Evolutionary conservation across 2,888 invertebrate genomes (phyloP).

Genomic region (Campopleginae sp.): DNA sequence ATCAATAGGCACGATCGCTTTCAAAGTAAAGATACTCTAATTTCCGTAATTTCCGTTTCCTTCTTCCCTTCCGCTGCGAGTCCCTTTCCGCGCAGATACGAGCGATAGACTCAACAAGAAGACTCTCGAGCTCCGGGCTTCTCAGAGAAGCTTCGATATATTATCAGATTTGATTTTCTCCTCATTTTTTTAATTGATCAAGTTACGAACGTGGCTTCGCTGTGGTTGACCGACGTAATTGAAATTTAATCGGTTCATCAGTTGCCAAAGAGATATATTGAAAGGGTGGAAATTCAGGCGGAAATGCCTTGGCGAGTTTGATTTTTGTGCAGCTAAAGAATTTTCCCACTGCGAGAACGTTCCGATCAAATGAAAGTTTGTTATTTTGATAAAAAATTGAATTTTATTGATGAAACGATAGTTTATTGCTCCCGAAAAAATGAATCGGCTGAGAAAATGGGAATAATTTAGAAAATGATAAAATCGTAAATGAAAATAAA

Average conservation of each 20-base stretch:
- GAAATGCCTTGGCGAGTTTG: background rate
- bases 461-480: too few relatives aligned
- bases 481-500: too few relatives aligned
- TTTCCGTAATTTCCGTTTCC: conserved; percentile 63
- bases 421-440: too few relatives aligned
- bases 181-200: conserved; percentile 12
- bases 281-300: background rate
- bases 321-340: background rate
- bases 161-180: conserved; percentile 23
- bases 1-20: conserved; percentile 37
- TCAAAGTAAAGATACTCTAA: conserved; percentile 39
- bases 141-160: conserved; percentile 38
- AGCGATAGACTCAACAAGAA: conserved; percentile 54
- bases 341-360: background rate
- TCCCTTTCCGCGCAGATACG: conserved; percentile 28
- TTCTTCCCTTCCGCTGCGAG: conserved; percentile 20
- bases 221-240: background rate
- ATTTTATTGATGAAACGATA: too few relatives aligned
- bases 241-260: background rate
- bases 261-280: background rate
- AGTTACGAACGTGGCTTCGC: background rate
- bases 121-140: conserved; percentile 19
- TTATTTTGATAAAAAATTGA: too few relatives aligned
- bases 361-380: too few relatives aligned
- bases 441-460: too few relatives aligned